A percentile compares a stretch with the other conserved stretches of the same genome.
phyloP scores from a whole-genome alignment of 2,113 vertebrate genomes.

The Burhinus oedicnemus region DNA sequence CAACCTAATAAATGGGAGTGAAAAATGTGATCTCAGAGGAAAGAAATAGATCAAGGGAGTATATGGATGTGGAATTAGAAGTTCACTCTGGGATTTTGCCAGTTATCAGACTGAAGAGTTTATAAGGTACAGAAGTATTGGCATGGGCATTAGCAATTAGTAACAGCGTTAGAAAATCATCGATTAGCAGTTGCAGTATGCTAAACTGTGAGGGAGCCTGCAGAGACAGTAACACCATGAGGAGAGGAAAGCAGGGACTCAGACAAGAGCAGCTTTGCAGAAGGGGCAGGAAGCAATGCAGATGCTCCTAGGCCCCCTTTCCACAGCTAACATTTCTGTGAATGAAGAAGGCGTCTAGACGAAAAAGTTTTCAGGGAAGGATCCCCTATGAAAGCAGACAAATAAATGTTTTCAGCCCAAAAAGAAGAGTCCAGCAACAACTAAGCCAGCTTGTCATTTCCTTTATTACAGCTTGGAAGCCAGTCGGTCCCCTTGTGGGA shows the following conservation, averaged over 20 bases:
- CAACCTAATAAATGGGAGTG: background rate
- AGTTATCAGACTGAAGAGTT: background rate
- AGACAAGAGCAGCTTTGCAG: background rate
- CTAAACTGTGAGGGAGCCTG: background rate
- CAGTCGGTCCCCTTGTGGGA: background rate
- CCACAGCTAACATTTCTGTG: background rate
- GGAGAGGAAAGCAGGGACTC: background rate
- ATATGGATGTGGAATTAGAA: background rate
- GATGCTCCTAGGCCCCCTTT: background rate
- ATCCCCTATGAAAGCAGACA: background rate
- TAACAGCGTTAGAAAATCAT: background rate
- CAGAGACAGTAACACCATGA: background rate
- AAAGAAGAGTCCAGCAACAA: background rate
- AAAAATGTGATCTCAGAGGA: background rate
- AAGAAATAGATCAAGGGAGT: background rate
- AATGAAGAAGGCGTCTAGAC: background rate
- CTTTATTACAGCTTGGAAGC: background rate
- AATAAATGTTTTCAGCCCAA: background rate
- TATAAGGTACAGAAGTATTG: background rate
- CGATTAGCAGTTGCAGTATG: background rate
- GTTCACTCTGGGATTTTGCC: background rate
- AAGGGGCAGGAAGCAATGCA: background rate
- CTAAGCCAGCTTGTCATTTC: slow-evolving; percentile 7
- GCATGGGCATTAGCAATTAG: background rate
- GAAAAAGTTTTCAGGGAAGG: background rate